Evolutionary conservation across 2,113 vertebrate genomes (phyloP).

Genomic region (Protobothrops flavoviridis): DNA sequence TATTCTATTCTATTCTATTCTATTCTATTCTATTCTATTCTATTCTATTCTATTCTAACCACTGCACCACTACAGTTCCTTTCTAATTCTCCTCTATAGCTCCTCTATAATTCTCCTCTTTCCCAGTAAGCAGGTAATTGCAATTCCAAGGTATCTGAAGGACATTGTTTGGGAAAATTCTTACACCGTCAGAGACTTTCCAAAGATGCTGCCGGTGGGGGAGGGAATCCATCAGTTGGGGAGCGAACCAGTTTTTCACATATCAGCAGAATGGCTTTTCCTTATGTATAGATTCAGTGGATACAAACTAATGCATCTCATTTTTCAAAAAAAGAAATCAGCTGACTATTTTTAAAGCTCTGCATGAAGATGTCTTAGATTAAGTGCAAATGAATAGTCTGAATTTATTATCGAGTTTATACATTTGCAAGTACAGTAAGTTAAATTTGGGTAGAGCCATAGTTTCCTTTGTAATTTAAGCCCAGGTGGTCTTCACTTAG

Average conservation of each 20-base stretch:
- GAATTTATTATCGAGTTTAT: not conserved
- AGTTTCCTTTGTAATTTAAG: constrained; percentile 8
- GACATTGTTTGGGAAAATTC: not conserved
- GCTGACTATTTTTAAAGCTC: not conserved
- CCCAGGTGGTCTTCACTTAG: not conserved
- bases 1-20: too few relatives aligned
- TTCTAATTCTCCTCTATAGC: not conserved
- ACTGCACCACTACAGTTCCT: not conserved
- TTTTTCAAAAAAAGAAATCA: not conserved
- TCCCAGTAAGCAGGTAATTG: not conserved
- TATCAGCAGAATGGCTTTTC: not conserved
- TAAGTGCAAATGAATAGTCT: not conserved
- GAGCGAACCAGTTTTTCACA: not conserved
- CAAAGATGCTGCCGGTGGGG: not conserved
- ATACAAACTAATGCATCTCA: not conserved
- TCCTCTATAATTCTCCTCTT: not conserved
- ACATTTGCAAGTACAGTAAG: not conserved
- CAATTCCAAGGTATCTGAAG: not conserved
- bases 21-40: too few relatives aligned
- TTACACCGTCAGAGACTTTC: not conserved
- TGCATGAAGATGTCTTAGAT: not conserved
- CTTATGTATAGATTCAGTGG: not conserved
- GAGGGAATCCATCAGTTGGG: not conserved
- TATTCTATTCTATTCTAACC: not conserved
- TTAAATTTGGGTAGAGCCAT: not conserved